phyloP scores from a whole-genome alignment of 2,888 invertebrate genomes.

The Tolmerus cingulatus region DNA sequence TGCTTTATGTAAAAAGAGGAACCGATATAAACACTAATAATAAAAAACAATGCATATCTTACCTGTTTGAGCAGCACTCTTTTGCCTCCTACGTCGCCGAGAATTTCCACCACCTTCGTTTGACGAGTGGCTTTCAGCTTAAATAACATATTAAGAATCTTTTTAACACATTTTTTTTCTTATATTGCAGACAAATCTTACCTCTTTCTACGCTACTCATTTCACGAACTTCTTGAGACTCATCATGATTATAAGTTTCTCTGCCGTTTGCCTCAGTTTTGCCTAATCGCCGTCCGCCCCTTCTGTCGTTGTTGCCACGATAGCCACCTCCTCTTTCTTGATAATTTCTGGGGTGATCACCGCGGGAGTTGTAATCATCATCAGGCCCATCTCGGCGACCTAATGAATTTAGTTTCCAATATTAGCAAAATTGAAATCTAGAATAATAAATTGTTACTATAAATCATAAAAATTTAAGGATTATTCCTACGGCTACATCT shows the following conservation, averaged over 20 bases:
- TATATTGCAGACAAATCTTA: conserved; percentile 49
- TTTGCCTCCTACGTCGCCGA: conserved; percentile 61
- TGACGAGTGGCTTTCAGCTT: conserved; percentile 63
- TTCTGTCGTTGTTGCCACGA: conserved; percentile 58
- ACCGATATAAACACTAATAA: background rate
- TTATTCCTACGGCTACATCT: background rate
- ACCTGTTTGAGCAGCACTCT: conserved; percentile 60
- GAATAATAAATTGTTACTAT: background rate
- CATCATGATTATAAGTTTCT: conserved; percentile 60
- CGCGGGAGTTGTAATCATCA: conserved; percentile 62
- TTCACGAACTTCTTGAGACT: conserved; percentile 58
- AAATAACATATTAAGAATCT: conserved; percentile 26
- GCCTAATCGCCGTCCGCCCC: conserved; percentile 58
- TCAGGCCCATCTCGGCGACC: conserved; percentile 58
- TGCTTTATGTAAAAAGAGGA: conserved; percentile 51
- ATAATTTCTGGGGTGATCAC: conserved; percentile 60
- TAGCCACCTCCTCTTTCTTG: conserved; percentile 56
- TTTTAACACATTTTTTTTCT: background rate
- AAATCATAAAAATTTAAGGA: background rate
- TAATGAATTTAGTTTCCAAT: conserved; percentile 36
- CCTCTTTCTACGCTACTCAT: conserved; percentile 63
- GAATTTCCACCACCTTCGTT: conserved; percentile 59
- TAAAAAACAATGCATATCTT: background rate
- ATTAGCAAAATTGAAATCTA: background rate
- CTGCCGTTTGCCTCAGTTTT: conserved; percentile 60